These are phyloP conservation scores for Dolomedes plantarius DNA, from an alignment of 2,888 invertebrate species.

Conservation along the genomic window DNA sequence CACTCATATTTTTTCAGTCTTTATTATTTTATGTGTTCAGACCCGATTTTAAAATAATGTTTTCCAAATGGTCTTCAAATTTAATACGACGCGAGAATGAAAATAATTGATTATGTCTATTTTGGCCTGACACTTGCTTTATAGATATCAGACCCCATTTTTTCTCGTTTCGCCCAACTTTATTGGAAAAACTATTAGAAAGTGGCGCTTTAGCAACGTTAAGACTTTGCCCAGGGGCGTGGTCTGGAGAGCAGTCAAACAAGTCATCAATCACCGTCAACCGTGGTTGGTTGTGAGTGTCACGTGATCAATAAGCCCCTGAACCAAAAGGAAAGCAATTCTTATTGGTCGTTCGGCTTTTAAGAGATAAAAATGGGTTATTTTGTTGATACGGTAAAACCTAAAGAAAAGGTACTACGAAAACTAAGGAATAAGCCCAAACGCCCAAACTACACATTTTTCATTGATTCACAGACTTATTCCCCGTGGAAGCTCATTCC, in stretches of 20 bases:
- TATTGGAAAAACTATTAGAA: constrained; percentile 27
- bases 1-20: no score
- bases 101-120: neutral
- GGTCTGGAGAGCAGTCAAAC: constrained; percentile 29
- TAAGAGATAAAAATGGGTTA: constrained; percentile 26
- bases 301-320: constrained; percentile 52
- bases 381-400: neutral
- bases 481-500: neutral
- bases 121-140: neutral
- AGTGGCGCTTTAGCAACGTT: neutral
- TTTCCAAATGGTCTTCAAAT: neutral
- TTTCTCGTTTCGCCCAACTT: neutral
- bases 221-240: constrained; percentile 34
- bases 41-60: neutral
- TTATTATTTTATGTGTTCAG: no score
- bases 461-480: neutral
- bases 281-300: constrained; percentile 44
- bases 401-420: neutral
- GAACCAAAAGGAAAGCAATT: constrained; percentile 8
- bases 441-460: neutral
- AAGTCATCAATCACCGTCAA: constrained; percentile 50
- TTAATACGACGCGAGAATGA: neutral
- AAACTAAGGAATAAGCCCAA: neutral
- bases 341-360: constrained; percentile 31
- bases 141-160: neutral